A percentile compares a stretch with the other conserved stretches of the same genome.
phyloP scores from a whole-genome alignment of 1,140 invertebrate genomes.

The Lethrus apterus region DNA sequence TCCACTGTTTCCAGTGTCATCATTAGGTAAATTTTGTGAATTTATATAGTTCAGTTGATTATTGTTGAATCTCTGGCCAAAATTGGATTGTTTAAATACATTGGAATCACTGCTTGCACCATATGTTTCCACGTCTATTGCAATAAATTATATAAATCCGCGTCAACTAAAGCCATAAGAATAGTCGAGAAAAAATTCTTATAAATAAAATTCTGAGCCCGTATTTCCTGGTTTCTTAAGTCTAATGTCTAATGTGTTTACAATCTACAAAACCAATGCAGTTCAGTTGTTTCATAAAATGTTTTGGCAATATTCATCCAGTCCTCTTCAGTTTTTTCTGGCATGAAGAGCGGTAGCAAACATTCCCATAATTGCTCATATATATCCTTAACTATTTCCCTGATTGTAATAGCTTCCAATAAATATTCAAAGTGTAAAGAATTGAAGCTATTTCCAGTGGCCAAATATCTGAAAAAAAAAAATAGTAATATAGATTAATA shows the following conservation, averaged over 20 bases:
- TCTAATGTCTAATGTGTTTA: slow-evolving; percentile 1
- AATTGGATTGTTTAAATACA: not conserved
- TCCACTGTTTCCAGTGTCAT: not conserved
- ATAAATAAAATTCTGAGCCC: not conserved
- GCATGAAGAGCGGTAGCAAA: slow-evolving; percentile 1
- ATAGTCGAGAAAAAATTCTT: slow-evolving; percentile 1
- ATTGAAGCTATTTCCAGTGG: slow-evolving; percentile 8
- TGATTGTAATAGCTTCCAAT: not conserved
- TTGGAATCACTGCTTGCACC: not conserved
- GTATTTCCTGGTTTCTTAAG: slow-evolving; percentile 1
- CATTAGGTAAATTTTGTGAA: too few relatives aligned
- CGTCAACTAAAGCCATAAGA: slow-evolving; percentile 1
- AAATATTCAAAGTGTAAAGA: slow-evolving; percentile 2
- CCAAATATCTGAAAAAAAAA: slow-evolving; percentile 8
- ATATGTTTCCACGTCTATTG: not conserved
- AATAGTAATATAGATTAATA: too few relatives aligned
- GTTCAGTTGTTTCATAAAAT: slow-evolving; percentile 16
- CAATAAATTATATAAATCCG: not conserved
- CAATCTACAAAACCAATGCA: slow-evolving; percentile 26
- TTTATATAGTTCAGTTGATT: too few relatives aligned
- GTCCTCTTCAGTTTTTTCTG: slow-evolving; percentile 8
- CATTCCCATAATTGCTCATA: slow-evolving; percentile 5
- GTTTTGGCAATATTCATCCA: slow-evolving; percentile 2
- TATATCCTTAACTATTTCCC: slow-evolving; percentile 8
- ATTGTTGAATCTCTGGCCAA: not conserved